phyloP scores from a whole-genome alignment of 2,888 invertebrate species.

The Chalcis sispes region DNA sequence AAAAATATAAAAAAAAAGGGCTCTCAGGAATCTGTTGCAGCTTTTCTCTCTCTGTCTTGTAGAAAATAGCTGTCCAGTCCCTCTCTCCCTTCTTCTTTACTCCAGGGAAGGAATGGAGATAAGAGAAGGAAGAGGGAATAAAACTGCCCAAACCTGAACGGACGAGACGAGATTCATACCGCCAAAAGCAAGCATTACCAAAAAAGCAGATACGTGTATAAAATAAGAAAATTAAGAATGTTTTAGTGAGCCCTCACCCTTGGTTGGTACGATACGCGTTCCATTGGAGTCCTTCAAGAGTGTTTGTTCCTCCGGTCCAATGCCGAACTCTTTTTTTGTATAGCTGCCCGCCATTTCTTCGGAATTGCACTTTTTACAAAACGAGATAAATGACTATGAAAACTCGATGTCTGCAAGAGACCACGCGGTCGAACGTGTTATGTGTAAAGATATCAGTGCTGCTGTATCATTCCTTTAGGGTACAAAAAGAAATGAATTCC shows the following conservation, averaged over 20 bases:
- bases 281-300: constrained; percentile 71
- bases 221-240: not conserved
- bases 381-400: not conserved
- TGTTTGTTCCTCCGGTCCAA: constrained; percentile 73
- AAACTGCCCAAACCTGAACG: constrained; percentile 23
- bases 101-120: not conserved
- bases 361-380: not conserved
- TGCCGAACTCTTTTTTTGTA: constrained; percentile 72
- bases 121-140: not conserved
- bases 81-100: not conserved
- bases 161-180: not conserved
- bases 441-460: constrained; percentile 1
- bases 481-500: not conserved
- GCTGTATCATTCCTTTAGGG: not conserved
- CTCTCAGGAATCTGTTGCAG: constrained; percentile 32
- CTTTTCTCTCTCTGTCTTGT: not conserved
- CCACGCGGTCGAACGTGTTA: not conserved
- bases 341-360: constrained; percentile 72
- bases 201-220: not conserved
- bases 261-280: constrained; percentile 67
- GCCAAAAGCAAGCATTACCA: not conserved
- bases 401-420: not conserved
- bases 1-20: constrained; percentile 19
- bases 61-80: constrained; percentile 32
- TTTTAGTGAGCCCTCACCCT: too few relatives aligned